A percentile compares a stretch with the other conserved stretches of the same genome.
Conservation (phyloP, 2,113 vertebrate species). For the Pachyramphus minor region DNA sequence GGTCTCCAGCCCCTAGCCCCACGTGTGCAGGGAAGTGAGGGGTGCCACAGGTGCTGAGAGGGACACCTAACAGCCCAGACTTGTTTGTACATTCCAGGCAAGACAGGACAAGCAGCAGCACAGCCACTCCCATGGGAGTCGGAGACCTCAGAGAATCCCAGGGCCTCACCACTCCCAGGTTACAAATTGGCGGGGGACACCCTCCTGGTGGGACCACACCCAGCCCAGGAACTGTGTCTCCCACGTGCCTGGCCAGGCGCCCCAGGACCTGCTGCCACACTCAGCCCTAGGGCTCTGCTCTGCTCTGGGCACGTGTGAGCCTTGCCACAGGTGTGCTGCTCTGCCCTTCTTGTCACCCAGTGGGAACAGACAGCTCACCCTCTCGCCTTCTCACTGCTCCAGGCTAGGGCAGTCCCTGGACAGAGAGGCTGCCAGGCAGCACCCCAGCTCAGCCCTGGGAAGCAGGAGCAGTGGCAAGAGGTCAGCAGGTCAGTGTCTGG, state of each 20-base stretch:
- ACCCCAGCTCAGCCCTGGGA: neutral
- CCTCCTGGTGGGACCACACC: neutral
- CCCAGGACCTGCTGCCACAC: neutral
- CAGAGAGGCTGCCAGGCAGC: neutral
- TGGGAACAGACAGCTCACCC: neutral
- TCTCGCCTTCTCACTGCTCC: neutral
- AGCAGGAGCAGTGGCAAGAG: neutral
- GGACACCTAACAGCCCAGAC: neutral
- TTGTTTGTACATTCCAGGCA: neutral
- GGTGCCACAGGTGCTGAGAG: neutral
- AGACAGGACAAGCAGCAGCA: neutral
- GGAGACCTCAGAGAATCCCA: constrained; percentile 32
- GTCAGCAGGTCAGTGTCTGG: neutral
- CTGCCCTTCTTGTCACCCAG: neutral
- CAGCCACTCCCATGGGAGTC: constrained; percentile 27
- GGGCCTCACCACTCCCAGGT: neutral
- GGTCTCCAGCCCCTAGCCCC: neutral
- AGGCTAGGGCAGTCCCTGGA: neutral
- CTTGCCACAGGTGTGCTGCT: neutral
- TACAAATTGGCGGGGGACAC: neutral
- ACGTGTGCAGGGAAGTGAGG: fast-evolving
- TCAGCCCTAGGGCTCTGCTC: neutral
- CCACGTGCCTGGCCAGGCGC: neutral
- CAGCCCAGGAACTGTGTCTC: neutral
- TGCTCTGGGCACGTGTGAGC: neutral